Base-by-base conservation (phyloP, 2,113 vertebrate genomes). In the Noctilio leporinus region DNA sequence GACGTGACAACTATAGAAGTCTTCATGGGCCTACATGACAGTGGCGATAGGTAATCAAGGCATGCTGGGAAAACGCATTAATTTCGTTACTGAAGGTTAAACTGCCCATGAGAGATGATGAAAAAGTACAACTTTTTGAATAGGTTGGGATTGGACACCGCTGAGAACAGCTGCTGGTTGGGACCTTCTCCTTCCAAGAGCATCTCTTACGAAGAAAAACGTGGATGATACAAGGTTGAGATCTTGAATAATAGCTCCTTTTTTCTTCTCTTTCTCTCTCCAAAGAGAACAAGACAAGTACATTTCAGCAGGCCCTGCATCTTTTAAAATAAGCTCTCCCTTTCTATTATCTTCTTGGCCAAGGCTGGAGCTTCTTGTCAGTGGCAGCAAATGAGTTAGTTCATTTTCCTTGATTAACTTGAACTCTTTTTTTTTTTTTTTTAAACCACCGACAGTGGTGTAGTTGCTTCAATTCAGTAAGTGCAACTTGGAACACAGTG, bases 1-100 rank as follows among this genome's bases (percentile, higher is more conserved):
- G 14, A 49, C 57, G 38, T 78, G 84, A 91, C 75, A 88, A 19
- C 65, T 12, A 26, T 12, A 69, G 83, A 62, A 30, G 43, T 2
- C 92, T n/a, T 67, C 28, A 10, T 4, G 26, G 75, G 59, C 38
- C 4, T 10, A 30, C n/a, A 0, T 53, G 65, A 45, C 40, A 59
- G 59, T 28, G 24, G 24, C 49, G 8, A 20, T 38, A 2, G 33
- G 40, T 38, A 10, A 65, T 45, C 43, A 65, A 72, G 72, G 7
- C 65, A 14, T 47, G 49, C 24, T 9, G 65, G n/a, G 80, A 72
- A 30, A 70, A 81, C 24, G 28, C 24, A 59, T 94, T 47, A 2
- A 24, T 82, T 83, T 89, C 12, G 19, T 53, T 53, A 19, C 38
- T 5, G 38, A 49, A 86, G 88, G 86, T 92, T 87, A 78, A 81